A percentile compares a stretch with the other conserved stretches of the same genome.
Evolutionary conservation across 2,113 vertebrate species (phyloP).

Genomic region (Melospiza melodia): DNA sequence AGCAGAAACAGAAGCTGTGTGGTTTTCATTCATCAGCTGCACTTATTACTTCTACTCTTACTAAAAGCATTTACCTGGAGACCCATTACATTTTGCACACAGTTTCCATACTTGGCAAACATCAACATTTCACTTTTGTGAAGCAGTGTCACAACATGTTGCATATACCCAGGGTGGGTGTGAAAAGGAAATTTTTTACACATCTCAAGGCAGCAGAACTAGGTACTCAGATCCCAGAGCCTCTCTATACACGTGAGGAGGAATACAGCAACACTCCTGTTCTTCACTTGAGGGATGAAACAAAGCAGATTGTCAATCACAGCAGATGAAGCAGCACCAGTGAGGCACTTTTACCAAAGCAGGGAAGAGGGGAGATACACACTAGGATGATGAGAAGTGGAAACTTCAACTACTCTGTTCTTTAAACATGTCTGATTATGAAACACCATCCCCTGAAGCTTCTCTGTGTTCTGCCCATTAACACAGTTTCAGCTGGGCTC

Average conservation of each 20-base stretch:
- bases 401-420: background rate
- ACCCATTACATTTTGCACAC: background rate
- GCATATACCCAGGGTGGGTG: background rate
- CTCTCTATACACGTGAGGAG: rapidly evolving
- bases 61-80: background rate
- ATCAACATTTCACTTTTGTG: background rate
- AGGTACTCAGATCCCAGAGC: background rate
- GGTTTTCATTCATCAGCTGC: background rate
- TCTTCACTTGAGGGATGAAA: background rate
- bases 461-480: background rate
- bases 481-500: background rate
- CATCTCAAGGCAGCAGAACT: background rate
- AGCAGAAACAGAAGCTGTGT: too few species aligned
- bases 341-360: background rate
- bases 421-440: background rate
- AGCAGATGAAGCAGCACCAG: background rate
- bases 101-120: background rate
- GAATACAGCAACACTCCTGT: background rate
- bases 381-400: background rate
- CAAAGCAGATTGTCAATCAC: background rate
- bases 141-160: background rate
- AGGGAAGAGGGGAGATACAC: background rate
- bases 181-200: background rate
- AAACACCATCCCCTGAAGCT: background rate
- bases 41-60: background rate